phyloP scores from a whole-genome alignment of 2,113 vertebrate genomes.

The Antechinus stuartii region DNA sequence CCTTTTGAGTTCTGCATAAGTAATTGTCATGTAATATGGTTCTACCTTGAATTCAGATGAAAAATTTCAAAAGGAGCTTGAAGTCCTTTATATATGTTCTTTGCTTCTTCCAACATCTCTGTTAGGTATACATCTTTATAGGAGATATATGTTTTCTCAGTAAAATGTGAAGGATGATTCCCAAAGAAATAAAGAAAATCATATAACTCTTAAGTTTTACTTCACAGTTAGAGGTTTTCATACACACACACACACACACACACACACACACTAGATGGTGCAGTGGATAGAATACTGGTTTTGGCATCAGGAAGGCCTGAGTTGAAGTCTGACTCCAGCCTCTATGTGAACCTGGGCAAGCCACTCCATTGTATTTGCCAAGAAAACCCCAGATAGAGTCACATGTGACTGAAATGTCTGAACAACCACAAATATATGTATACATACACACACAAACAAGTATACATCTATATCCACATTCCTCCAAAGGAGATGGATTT shows the following conservation, averaged over 20 bases:
- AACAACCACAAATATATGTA: neutral
- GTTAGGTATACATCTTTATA: neutral
- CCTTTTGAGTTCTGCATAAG: neutral
- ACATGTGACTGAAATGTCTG: neutral
- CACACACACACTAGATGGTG: too few relatives aligned
- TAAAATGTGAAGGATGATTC: conserved; percentile 33
- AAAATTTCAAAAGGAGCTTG: neutral
- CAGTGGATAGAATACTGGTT: neutral
- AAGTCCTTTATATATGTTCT: neutral
- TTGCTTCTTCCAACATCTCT: neutral
- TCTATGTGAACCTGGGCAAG: neutral
- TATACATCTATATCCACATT: neutral
- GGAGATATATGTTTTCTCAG: neutral
- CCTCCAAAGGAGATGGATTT: neutral
- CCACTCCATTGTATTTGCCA: neutral
- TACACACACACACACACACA: neutral
- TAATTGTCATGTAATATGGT: neutral
- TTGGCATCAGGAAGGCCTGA: neutral
- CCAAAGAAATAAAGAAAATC: conserved; percentile 17
- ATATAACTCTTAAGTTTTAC: neutral
- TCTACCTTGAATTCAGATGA: neutral
- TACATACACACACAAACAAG: neutral
- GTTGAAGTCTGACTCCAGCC: neutral
- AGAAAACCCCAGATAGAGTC: neutral
- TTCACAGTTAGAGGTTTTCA: neutral